Evolutionary conservation across 2,113 vertebrate genomes (phyloP).

Genomic region (Callorhinus ursinus): DNA sequence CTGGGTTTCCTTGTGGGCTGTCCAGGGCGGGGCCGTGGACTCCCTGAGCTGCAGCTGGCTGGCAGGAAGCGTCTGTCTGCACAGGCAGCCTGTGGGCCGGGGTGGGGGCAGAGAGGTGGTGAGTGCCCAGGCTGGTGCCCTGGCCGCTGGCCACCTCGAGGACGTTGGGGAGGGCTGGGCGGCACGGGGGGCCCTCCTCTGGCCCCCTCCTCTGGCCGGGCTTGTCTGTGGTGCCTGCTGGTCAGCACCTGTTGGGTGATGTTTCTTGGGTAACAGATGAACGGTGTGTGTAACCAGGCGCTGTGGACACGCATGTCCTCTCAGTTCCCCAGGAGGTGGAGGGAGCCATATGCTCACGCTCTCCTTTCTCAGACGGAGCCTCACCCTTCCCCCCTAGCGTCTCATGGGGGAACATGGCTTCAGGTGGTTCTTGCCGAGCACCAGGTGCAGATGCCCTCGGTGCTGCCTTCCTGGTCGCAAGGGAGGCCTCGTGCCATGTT

Average conservation of each 20-base stretch:
- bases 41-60: not conserved
- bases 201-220: not conserved
- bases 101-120: not conserved
- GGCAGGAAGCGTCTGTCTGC: not conserved
- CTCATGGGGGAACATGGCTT: not conserved
- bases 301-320: not conserved
- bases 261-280: not conserved
- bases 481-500: not conserved
- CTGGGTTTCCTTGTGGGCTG: accelerated
- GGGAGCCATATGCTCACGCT: accelerated
- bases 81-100: not conserved
- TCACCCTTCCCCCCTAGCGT: accelerated
- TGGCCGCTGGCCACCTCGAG: not conserved
- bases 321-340: accelerated
- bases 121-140: not conserved
- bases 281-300: accelerated
- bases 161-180: not conserved
- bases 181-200: not conserved
- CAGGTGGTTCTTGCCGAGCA: not conserved
- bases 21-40: accelerated
- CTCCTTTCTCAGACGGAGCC: not conserved
- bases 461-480: not conserved
- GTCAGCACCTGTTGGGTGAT: accelerated
- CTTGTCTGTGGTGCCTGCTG: not conserved
- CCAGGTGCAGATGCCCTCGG: accelerated